Percentiles rank a stretch among this genome's conserved stretches.
phyloP scores from a whole-genome alignment of 1,140 invertebrate genomes.

The Zaprionus camerounensis region DNA sequence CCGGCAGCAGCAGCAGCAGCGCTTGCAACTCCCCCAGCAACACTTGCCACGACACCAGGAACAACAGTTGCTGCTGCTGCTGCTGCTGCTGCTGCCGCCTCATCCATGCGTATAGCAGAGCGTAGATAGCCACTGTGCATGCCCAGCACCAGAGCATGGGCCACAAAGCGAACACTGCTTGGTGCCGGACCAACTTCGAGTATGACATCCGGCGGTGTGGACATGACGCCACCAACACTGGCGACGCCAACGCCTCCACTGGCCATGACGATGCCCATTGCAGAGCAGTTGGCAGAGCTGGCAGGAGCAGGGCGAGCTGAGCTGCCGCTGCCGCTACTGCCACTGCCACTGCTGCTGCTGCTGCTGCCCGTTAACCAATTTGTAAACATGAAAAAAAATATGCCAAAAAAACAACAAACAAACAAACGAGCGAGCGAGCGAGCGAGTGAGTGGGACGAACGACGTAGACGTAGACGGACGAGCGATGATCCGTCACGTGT shows the following conservation, averaged over 20 bases:
- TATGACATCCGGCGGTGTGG: constrained; percentile 87
- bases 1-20: constrained; percentile 72
- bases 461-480: constrained; percentile 4
- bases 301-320: background rate
- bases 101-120: constrained; percentile 85
- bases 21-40: background rate
- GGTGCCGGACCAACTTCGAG: constrained; percentile 87
- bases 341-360: constrained; percentile 26
- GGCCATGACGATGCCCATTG: constrained; percentile 44
- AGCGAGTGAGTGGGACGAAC: background rate
- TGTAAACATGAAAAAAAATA: constrained; percentile 74
- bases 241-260: constrained; percentile 34
- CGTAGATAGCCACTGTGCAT: constrained; percentile 90
- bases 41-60: background rate
- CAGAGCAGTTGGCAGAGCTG: background rate
- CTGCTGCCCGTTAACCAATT: constrained; percentile 83
- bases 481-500: constrained; percentile 55
- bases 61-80: constrained; percentile 4
- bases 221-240: constrained; percentile 54
- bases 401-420: constrained; percentile 31
- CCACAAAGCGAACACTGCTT: constrained; percentile 87
- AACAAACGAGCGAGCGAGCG: background rate
- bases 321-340: constrained; percentile 23
- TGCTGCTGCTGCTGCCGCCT: constrained; percentile 30
- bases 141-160: constrained; percentile 88